A percentile compares a stretch with the other conserved stretches of the same genome.
Conservation (phyloP, 2,113 vertebrate genomes). For the Himantopus leucocephalus region DNA sequence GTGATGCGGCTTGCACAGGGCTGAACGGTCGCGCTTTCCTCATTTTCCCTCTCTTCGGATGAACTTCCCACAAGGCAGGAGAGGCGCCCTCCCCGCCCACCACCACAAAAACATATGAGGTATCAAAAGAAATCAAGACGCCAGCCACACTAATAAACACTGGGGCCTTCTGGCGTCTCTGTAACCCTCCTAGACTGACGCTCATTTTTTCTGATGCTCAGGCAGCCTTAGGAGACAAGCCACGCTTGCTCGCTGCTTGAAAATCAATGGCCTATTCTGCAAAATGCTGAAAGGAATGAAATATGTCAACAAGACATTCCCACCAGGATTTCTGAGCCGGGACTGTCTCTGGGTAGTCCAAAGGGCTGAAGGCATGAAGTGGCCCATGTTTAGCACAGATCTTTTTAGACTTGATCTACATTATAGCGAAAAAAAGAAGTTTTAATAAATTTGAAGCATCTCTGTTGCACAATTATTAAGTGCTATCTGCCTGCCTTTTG, state of each 20-base stretch:
- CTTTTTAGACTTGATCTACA: not conserved
- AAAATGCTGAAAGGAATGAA: not conserved
- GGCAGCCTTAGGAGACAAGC: not conserved
- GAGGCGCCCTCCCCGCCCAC: not conserved
- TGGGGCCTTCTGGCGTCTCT: not conserved
- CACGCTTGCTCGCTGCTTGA: fast-evolving
- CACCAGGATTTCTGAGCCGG: not conserved
- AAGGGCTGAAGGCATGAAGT: not conserved
- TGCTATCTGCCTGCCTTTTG: not conserved
- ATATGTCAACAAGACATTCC: not conserved
- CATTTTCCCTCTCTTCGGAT: fast-evolving
- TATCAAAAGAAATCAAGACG: not conserved
- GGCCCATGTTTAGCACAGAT: not conserved
- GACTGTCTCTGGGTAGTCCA: not conserved
- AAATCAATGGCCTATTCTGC: not conserved
- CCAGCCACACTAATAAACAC: not conserved
- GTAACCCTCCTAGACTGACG: not conserved
- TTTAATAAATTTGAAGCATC: not conserved
- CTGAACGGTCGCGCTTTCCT: fast-evolving
- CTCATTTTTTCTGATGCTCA: not conserved
- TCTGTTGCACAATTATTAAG: not conserved
- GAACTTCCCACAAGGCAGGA: not conserved
- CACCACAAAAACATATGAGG: not conserved
- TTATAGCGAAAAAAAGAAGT: not conserved
- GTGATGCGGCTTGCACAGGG: not conserved